Percentiles rank a stretch among this genome's conserved stretches.
Conservation (phyloP, 2,888 invertebrate species). For the Philereme transversata region DNA sequence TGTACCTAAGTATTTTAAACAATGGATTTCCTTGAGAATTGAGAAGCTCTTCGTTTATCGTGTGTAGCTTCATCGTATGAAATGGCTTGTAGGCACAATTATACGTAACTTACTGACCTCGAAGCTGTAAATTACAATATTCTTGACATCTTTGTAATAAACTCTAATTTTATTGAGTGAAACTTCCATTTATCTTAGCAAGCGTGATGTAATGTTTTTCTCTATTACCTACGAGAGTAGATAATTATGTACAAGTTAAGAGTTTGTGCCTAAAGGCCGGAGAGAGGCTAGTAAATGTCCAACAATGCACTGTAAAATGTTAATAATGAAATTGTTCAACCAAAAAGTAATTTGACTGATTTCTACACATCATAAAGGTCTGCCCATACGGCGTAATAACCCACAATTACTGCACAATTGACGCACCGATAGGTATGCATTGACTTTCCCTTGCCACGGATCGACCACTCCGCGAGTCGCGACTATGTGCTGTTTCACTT, state of each 20-base stretch:
- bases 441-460: conserved; percentile 53
- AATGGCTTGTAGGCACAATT: conserved; percentile 1
- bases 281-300: too few species aligned
- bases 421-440: conserved; percentile 21
- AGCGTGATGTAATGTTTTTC: too few species aligned
- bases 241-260: too few species aligned
- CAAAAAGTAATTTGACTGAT: conserved; percentile 6
- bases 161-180: conserved; percentile 6
- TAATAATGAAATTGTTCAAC: too few species aligned
- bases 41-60: conserved; percentile 5
- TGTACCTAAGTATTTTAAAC: not conserved
- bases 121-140: not conserved
- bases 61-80: conserved; percentile 1
- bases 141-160: conserved; percentile 10
- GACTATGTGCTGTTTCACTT: conserved; percentile 49
- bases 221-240: too few species aligned
- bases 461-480: conserved; percentile 41
- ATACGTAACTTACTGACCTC: conserved; percentile 1
- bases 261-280: too few species aligned
- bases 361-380: conserved; percentile 22
- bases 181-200: not conserved
- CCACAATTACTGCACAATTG: conserved; percentile 34
- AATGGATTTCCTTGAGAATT: conserved; percentile 7
- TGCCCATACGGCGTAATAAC: conserved; percentile 29
- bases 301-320: too few species aligned